A percentile compares a stretch with the other conserved stretches of the same genome.
phyloP scores from a whole-genome alignment of 2,888 invertebrate species.

The Auanema sp. region DNA sequence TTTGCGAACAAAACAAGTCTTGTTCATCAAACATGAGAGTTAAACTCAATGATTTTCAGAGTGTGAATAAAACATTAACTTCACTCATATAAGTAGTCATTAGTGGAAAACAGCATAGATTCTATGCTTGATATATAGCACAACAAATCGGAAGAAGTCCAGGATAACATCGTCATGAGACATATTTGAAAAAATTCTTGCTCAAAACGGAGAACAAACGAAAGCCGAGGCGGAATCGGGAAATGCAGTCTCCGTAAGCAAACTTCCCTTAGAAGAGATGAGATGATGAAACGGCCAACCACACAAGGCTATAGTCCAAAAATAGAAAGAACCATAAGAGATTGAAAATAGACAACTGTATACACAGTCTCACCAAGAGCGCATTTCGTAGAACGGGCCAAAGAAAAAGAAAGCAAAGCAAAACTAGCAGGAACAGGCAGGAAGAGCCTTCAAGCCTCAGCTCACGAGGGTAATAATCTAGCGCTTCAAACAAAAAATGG shows the following conservation, averaged over 20 bases:
- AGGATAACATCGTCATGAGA: no score
- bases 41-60: no score
- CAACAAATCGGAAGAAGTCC: no score
- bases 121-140: no score
- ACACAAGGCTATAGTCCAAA: constrained; percentile 9
- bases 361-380: constrained; percentile 6
- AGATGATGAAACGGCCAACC: constrained; percentile 12
- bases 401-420: constrained; percentile 10
- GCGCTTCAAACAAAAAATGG: neutral
- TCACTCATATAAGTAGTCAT: no score
- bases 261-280: constrained; percentile 18
- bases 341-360: constrained; percentile 22
- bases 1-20: no score
- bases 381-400: constrained; percentile 5
- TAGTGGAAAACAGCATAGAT: no score
- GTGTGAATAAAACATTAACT: no score
- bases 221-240: constrained; percentile 20
- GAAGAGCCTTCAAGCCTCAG: constrained; percentile 5
- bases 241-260: constrained; percentile 20
- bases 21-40: no score
- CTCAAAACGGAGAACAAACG: no score
- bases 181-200: no score
- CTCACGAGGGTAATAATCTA: no score
- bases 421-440: constrained; percentile 12
- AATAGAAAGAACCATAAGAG: constrained; percentile 10